Base-by-base conservation (phyloP, 2,888 invertebrate genomes). In the Ditula angustiorana region DNA sequence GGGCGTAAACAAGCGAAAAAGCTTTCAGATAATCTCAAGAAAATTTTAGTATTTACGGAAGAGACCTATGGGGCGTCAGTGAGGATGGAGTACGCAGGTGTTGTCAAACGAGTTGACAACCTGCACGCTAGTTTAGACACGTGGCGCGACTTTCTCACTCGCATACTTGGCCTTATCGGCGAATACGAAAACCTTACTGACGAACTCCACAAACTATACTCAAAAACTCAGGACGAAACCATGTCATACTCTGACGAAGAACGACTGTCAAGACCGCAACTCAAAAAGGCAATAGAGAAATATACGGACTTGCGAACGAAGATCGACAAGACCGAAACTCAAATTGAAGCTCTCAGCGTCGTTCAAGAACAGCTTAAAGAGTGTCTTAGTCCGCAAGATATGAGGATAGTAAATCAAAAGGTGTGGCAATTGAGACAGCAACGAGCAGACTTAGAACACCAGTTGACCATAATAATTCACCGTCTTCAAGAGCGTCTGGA, bases 291-390 rank as follows among this genome's bases (percentile, higher is more conserved):
- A n/a, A 83, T 96, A 61, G 95, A 95, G 8, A 93, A 91, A 33
- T 88, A 96, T 67, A 93, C 95, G 21, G 93, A 95, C 21, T 87
- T 95, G 53, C 94, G 95, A 74, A 90, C 93, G 4, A 93, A 94
- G 67, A 88, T 96, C 58, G 87, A 90, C 5, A 93, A 92, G 65
- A 89, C 95, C 52, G 94, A 94, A 46, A 92, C 92, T 28, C 95
- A 95, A 61, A 88, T 97, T 23, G 96, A 97, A 81, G 92, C 94
- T 30, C 88, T 97, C 0, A 95, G 95, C 46, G 95, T 96, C 0
- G 95, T 95, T 28, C 96, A 97, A 74, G 97, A 97, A 81, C 96
- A 97, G 83, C 89, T 98, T 2, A 96, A 97, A 75, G 97, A 97
- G 80, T 96, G 96, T 74, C 93, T 98, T 4, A 97, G 96, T 81